A percentile compares a stretch with the other conserved stretches of the same genome.
These are phyloP conservation scores for Meiosimyza platycephala DNA, from an alignment of 2,888 invertebrate genomes.

Conservation along the genomic window DNA sequence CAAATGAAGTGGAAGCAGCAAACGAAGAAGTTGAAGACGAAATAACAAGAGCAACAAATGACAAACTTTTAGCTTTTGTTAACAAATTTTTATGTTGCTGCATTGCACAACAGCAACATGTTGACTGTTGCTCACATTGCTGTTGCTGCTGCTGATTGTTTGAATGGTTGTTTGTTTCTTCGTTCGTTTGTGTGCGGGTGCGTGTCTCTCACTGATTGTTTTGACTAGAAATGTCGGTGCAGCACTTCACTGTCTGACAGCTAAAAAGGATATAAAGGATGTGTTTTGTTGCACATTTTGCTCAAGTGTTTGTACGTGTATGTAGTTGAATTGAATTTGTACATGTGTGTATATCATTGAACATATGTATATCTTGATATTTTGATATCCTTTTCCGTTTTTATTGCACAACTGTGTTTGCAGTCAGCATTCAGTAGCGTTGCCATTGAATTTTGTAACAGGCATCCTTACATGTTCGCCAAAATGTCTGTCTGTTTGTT, in stretches of 20 bases:
- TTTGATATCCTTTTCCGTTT: constrained; percentile 16
- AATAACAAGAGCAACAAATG: background rate
- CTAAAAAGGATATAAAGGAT: constrained; percentile 14
- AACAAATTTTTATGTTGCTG: constrained; percentile 18
- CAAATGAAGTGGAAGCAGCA: constrained; percentile 48
- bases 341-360: constrained; percentile 13
- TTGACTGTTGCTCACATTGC: background rate
- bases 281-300: constrained; percentile 15
- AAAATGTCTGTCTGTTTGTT: background rate
- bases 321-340: constrained; percentile 9
- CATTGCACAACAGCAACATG: constrained; percentile 6
- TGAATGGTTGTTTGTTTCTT: constrained; percentile 26
- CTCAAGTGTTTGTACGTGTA: background rate
- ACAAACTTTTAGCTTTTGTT: constrained; percentile 24
- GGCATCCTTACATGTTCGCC: background rate
- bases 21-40: background rate
- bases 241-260: constrained; percentile 31
- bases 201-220: constrained; percentile 47
- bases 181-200: constrained; percentile 6
- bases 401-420: constrained; percentile 4
- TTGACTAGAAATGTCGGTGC: constrained; percentile 49
- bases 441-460: constrained; percentile 21
- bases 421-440: background rate
- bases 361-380: constrained; percentile 21
- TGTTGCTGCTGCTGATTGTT: background rate